Conservation (phyloP, 2,113 vertebrate genomes). For the Sorex fumeus region DNA sequence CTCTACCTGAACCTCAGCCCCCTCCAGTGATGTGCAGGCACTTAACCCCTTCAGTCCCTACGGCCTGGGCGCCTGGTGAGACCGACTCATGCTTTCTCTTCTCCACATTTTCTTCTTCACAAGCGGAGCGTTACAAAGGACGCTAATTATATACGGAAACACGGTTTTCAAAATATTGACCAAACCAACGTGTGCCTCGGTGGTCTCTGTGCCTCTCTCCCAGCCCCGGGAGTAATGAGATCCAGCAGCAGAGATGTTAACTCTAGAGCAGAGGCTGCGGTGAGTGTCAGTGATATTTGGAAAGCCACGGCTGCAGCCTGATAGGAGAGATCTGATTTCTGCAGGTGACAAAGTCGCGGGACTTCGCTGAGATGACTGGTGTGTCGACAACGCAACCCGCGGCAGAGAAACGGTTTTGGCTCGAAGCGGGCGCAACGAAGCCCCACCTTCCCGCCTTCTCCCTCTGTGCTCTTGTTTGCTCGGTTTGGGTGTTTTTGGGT, state of each 20-base stretch:
- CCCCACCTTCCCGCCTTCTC: not conserved
- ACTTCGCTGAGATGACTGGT: not conserved
- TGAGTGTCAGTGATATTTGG: constrained; percentile 36
- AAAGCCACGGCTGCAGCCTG: constrained; percentile 33
- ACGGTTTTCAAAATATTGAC: constrained; percentile 70
- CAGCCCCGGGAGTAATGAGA: not conserved
- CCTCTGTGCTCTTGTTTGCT: not conserved
- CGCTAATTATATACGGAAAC: constrained; percentile 49
- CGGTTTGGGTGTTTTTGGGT: too few relatives aligned
- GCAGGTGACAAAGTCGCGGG: constrained; percentile 60
- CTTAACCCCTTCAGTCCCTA: not conserved
- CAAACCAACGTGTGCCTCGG: constrained; percentile 14
- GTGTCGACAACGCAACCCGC: not conserved
- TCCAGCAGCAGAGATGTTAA: not conserved
- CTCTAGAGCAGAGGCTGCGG: not conserved
- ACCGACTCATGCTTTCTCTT: not conserved
- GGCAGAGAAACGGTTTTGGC: constrained; percentile 43
- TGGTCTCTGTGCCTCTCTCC: not conserved
- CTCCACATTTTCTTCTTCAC: too few relatives aligned
- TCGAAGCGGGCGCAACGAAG: constrained; percentile 7
- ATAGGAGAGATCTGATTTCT: constrained; percentile 54
- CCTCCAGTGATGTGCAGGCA: not conserved
- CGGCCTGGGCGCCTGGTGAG: not conserved
- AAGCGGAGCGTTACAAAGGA: constrained; percentile 37
- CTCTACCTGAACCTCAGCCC: accelerated